A percentile compares a stretch with the other conserved stretches of the same genome.
phyloP scores from a whole-genome alignment of 2,797 vertebrate species.

The Lates japonicus region DNA sequence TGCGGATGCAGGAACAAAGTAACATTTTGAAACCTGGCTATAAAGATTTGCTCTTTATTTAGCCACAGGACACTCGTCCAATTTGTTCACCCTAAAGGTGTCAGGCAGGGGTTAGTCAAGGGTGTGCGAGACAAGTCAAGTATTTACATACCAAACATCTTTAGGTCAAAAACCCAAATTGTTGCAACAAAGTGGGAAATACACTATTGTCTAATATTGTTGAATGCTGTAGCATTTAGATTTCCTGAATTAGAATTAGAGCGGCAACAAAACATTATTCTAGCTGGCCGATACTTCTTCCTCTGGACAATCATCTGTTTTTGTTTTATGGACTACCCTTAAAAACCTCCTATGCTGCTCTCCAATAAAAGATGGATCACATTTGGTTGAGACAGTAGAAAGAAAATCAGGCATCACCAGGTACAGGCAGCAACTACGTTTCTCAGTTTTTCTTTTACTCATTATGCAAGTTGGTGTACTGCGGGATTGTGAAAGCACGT shows the following conservation, averaged over 20 bases:
- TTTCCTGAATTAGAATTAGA: background rate
- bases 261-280: background rate
- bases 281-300: too few species aligned
- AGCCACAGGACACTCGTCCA: background rate
- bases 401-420: too few species aligned
- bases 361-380: too few species aligned
- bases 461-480: too few species aligned
- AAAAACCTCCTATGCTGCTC: too few species aligned
- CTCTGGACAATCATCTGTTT: too few species aligned
- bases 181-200: slow-evolving; percentile 12
- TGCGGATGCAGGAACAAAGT: background rate
- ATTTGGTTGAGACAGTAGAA: too few species aligned
- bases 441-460: too few species aligned
- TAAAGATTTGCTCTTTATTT: slow-evolving; percentile 10
- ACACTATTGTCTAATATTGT: background rate
- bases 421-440: too few species aligned
- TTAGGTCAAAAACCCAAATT: background rate
- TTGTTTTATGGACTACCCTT: too few species aligned
- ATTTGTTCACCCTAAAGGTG: slow-evolving; percentile 22
- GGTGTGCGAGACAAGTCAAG: slow-evolving; percentile 3
- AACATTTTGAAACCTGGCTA: slow-evolving; percentile 7
- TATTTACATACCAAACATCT: slow-evolving; percentile 29
- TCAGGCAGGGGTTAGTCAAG: slow-evolving; percentile 27
- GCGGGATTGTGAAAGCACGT: too few species aligned
- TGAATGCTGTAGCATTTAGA: background rate